Evolutionary conservation across 35 echinoderm and acorn worm species (phyloP).

Genomic region (Apostichopus japonicus): DNA sequence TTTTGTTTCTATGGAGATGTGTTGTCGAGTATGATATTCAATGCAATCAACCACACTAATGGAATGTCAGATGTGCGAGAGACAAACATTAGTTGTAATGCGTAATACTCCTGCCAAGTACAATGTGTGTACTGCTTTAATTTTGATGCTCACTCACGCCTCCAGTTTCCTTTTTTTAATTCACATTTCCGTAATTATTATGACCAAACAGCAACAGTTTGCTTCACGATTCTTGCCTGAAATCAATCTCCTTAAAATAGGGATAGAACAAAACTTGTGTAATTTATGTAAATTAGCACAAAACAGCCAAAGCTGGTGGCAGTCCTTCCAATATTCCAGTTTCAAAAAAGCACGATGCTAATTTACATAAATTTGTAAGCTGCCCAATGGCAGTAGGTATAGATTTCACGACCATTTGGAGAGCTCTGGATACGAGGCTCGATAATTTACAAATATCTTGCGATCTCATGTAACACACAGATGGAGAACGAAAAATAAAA

Average conservation of each 20-base stretch:
- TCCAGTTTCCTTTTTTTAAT: too few species aligned
- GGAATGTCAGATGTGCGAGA: too few species aligned
- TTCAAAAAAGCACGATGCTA: not conserved
- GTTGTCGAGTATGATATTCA: too few species aligned
- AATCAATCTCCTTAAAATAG: not conserved
- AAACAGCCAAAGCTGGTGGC: not conserved
- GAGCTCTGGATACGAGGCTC: not conserved
- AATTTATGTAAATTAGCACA: not conserved
- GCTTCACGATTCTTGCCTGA: not conserved
- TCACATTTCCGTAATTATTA: not conserved
- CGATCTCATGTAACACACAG: not conserved
- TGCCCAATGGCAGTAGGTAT: not conserved
- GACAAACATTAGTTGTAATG: too few species aligned
- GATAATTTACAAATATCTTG: not conserved
- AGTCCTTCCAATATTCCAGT: not conserved
- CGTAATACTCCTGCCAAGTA: too few species aligned
- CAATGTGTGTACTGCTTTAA: too few species aligned
- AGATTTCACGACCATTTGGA: not conserved
- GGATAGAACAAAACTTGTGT: not conserved
- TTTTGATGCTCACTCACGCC: too few species aligned
- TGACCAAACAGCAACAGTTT: not conserved
- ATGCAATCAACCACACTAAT: too few species aligned
- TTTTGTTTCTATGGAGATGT: too few species aligned
- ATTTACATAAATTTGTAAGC: conserved; percentile 4
- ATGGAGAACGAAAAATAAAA: not conserved